Conservation (phyloP, 2,113 vertebrate genomes). For the Rhabdomys dilectus region DNA sequence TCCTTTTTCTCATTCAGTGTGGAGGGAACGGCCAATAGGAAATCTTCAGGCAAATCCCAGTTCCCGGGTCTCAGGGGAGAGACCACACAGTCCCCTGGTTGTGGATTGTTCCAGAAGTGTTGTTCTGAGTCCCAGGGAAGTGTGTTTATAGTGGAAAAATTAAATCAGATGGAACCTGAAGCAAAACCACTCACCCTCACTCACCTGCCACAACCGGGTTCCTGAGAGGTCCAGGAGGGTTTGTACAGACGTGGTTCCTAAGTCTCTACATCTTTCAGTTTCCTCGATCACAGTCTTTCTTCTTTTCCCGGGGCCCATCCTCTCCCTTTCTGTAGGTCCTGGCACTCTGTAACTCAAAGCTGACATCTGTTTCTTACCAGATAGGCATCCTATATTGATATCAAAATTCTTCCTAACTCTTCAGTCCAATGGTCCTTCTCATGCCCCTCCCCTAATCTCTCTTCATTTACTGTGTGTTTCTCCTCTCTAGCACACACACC, state of each 20-base stretch:
- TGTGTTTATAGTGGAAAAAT: background rate
- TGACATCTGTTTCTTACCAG: background rate
- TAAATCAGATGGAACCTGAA: background rate
- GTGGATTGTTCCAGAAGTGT: rapidly evolving
- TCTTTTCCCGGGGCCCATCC: rapidly evolving
- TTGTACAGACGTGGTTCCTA: background rate
- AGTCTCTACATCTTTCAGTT: background rate
- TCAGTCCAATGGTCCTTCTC: rapidly evolving
- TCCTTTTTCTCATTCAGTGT: background rate
- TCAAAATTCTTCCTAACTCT: rapidly evolving
- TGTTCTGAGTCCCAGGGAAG: background rate
- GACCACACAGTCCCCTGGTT: background rate
- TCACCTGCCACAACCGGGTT: background rate
- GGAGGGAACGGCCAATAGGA: background rate
- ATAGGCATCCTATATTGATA: rapidly evolving
- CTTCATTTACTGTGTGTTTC: rapidly evolving
- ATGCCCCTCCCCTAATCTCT: background rate
- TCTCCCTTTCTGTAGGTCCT: background rate
- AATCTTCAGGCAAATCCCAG: background rate
- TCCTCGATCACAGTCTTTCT: rapidly evolving
- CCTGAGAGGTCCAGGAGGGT: background rate
- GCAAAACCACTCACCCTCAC: background rate
- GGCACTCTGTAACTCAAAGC: rapidly evolving
- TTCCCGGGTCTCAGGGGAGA: background rate
- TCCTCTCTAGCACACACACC: background rate